Evolutionary conservation across 2,797 vertebrate genomes (phyloP), one percentile per base, ranked within the genome.

Genomic region (Nasua narica): DNA sequence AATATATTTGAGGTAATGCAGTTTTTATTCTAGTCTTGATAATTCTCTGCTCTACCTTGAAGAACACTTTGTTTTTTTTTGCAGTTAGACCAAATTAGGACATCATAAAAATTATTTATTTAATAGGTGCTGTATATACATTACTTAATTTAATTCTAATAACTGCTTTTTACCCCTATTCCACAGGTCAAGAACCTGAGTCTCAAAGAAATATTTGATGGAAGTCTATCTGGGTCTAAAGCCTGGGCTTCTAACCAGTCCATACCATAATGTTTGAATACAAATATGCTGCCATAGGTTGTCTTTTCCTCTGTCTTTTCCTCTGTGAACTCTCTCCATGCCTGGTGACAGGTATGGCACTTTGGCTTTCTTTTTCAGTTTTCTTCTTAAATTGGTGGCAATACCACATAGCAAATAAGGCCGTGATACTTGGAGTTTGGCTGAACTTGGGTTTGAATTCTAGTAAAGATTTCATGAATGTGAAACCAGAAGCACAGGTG

Each of bases 141-240:
- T 78, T 32, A 25, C 19, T 58, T 86, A 72, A 78, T 95, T 84
- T 85, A 69, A 84, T 96, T 89, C 43, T 77, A 92, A 90, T 74
- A 84, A 93, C 1, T 58, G 13, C 3, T 72, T 90, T 94, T 92
- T 79, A 67, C 87, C 12, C 8, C 6, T 82, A 18, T 76, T 87
- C 91, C 29, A 82, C 52, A 92, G 56, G 8, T 84, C 35, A 90
- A 79, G 58, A 76, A 81, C 78, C 21, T 50, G 23, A 92, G 32
- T 21, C 37, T 72, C 25, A 77, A 67, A 93, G 21, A 91, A 87
- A 72, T 18, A 67, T 50, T 35, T 74, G 15, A 70, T 86, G 92
- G 32, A 56, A 84, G 29, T 87, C 6, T 84, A 7, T 9, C 27
- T 77, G 15, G 5, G 8, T 84, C 7, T 43, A 89, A 81, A 93